Base-by-base conservation (phyloP, 2,888 invertebrate species). In the Meandrusa payeni region DNA sequence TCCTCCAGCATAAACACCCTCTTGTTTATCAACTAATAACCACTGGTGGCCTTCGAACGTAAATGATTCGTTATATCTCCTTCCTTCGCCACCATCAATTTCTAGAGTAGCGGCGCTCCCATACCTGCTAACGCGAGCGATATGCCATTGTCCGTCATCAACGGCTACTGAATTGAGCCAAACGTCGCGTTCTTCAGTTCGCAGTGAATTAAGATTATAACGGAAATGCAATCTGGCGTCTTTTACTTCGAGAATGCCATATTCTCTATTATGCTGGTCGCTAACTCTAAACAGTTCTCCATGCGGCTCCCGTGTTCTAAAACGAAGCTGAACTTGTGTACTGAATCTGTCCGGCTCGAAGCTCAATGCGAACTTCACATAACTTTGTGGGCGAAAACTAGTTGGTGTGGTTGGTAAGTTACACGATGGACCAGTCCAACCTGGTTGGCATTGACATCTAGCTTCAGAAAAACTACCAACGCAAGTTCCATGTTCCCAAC, bases 61-160 rank as follows among this genome's bases (percentile, higher is more conserved):
- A 72, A 97, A 97, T 0, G 96, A 95, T 75, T 97, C 97, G 68
- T 97, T 97, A 82, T 96, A 97, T 47, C 97, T 89, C 49, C 97
- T 87, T 0, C 98, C 98, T 82, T 98, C 98, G 1, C 98, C 98
- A 2, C 97, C 97, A 68, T 99, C 98, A 52, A 98, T 87, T 72
- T 96, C 96, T 47, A 99, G 85, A 36, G 95, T 95, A 5, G 98
- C 97, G 4, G 97, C 96, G 32, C 96, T 96, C 23, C 98, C 98
- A 58, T 95, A 96, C 41, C 98, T 91, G 58, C 95, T 94, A 0
- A 98, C 95, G 54, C 94, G 91, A 2, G 97, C 97, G 39, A 95
- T 95, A 71, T 99, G 98, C 98, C 98, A 98, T 64, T 97, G 97
- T 1, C 98, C 98, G 71, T 98, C 96, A 65, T 97, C 96, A 1